These are phyloP conservation scores for Drosophila aff. DNA, from an alignment of 1,140 invertebrate genomes.

Conservation along the genomic window DNA sequence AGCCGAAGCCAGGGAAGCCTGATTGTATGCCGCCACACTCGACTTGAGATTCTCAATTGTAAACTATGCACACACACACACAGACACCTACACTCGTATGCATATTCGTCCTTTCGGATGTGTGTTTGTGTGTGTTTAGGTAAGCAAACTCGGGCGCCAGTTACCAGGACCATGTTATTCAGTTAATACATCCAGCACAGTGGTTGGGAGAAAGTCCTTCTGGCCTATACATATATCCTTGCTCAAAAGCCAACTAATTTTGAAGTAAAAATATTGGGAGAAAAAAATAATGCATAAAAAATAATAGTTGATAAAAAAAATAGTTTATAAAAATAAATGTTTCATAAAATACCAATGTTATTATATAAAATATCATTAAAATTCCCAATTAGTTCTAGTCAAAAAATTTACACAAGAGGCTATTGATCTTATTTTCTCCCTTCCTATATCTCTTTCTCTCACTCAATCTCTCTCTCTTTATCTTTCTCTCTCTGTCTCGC, in stretches of 20 bases:
- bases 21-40: constrained; percentile 45
- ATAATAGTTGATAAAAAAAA: no score
- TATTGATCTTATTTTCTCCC: no score
- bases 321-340: no score
- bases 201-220: not conserved
- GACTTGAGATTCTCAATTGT: constrained; percentile 61
- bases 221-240: no score
- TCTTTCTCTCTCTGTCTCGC: no score
- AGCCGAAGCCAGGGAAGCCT: constrained; percentile 4
- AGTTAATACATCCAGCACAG: constrained; percentile 29
- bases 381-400: no score
- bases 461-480: no score
- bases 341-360: no score
- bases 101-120: constrained; percentile 18
- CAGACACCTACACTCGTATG: not conserved
- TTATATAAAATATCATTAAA: no score
- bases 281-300: not conserved
- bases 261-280: not conserved
- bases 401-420: no score
- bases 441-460: no score
- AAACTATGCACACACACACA: constrained; percentile 42
- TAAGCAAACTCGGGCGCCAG: constrained; percentile 57
- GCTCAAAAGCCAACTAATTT: not conserved
- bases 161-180: constrained; percentile 44
- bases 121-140: constrained; percentile 24